These are phyloP conservation scores for Probaryconus sp. DNA, from an alignment of 1,140 invertebrate species.

Conservation along the genomic window DNA sequence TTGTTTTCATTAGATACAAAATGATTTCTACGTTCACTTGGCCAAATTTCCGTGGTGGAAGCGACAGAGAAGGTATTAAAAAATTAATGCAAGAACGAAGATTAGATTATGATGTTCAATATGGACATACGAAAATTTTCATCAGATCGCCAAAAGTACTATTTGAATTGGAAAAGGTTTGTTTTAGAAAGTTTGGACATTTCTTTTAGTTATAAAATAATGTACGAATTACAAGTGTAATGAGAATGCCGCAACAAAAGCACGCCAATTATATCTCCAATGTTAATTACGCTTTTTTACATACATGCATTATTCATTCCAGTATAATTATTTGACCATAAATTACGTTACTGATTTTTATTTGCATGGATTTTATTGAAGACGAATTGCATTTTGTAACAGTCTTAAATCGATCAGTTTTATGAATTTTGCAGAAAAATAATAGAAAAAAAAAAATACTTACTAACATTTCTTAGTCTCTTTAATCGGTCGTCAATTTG, in stretches of 20 bases:
- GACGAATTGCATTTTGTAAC: too few species aligned
- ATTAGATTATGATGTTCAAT: constrained; percentile 91
- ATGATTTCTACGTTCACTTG: constrained; percentile 96
- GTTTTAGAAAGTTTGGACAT: constrained; percentile 4
- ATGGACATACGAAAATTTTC: constrained; percentile 96
- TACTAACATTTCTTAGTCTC: too few species aligned
- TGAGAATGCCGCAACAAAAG: constrained; percentile 1
- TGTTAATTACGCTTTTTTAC: constrained; percentile 9
- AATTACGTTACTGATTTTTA: constrained; percentile 5
- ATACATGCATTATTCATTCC: constrained; percentile 7
- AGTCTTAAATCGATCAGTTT: too few species aligned
- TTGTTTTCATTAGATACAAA: constrained; percentile 88
- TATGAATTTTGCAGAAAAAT: too few species aligned
- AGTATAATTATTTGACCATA: constrained; percentile 2
- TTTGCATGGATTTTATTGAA: neutral
- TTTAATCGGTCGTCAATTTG: neutral
- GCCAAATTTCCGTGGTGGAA: constrained; percentile 92
- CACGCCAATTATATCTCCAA: constrained; percentile 18
- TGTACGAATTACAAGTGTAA: constrained; percentile 15
- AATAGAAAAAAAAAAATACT: too few species aligned
- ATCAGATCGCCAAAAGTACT: constrained; percentile 93
- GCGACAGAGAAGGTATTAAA: constrained; percentile 88
- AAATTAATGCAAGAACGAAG: constrained; percentile 89
- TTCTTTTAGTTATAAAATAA: neutral
- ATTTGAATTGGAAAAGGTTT: constrained; percentile 89